A percentile compares a stretch with the other conserved stretches of the same genome.
phyloP scores from a whole-genome alignment of 2,113 vertebrate genomes.

The Phrynosoma blainvillii region DNA sequence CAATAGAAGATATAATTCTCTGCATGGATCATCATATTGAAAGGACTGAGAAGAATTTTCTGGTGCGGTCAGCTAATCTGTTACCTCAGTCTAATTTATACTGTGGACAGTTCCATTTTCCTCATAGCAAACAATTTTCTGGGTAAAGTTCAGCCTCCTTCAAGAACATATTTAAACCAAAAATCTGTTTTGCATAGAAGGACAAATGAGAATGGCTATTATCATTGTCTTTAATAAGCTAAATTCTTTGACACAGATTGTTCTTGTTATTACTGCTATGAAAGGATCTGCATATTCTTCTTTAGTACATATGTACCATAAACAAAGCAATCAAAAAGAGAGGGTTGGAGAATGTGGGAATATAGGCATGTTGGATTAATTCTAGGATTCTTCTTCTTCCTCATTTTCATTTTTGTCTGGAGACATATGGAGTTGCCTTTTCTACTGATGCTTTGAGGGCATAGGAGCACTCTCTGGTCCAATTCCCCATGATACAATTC shows the following conservation, averaged over 20 bases:
- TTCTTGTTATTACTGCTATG: slow-evolving; percentile 74
- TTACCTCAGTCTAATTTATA: slow-evolving; percentile 38
- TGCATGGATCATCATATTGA: slow-evolving; percentile 20
- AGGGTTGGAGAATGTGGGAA: not conserved
- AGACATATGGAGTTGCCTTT: not conserved
- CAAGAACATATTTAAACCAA: slow-evolving; percentile 69
- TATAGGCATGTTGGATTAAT: not conserved
- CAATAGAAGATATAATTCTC: slow-evolving; percentile 22
- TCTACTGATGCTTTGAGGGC: not conserved
- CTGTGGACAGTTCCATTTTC: slow-evolving; percentile 21
- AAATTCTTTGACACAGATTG: slow-evolving; percentile 78
- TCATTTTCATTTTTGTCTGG: not conserved
- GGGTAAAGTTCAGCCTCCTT: slow-evolving; percentile 71
- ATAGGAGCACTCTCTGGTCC: not conserved
- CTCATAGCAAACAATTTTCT: slow-evolving; percentile 64
- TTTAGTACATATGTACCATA: slow-evolving; percentile 50
- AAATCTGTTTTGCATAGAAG: slow-evolving; percentile 83
- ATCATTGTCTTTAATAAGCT: slow-evolving; percentile 75
- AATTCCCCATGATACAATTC: not conserved
- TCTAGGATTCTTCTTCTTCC: not conserved
- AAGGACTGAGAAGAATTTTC: slow-evolving; percentile 13
- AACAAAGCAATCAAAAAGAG: slow-evolving; percentile 28
- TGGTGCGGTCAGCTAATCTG: slow-evolving; percentile 52
- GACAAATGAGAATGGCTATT: slow-evolving; percentile 79
- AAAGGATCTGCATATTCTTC: slow-evolving; percentile 60